These are phyloP conservation scores for Macroramphosus scolopax DNA, from an alignment of 2,797 vertebrate genomes.

Conservation along the genomic window DNA sequence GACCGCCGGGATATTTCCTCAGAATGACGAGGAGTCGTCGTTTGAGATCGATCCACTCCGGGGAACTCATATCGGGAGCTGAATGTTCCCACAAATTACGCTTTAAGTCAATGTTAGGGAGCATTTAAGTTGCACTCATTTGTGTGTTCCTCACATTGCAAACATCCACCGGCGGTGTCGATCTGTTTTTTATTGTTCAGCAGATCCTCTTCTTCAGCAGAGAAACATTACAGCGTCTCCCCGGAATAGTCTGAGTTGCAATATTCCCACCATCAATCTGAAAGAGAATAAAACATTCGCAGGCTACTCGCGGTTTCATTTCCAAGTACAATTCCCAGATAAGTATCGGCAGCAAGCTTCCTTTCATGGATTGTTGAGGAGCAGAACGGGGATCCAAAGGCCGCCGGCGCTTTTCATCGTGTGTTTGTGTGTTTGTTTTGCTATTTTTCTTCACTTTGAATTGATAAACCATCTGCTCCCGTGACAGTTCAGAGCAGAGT, in stretches of 20 bases:
- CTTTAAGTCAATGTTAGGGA: background rate
- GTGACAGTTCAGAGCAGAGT: conserved; percentile 55
- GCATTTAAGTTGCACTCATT: conserved; percentile 11
- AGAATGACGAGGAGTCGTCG: conserved; percentile 13
- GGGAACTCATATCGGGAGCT: background rate
- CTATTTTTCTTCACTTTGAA: conserved; percentile 32
- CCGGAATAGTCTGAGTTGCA: conserved; percentile 9
- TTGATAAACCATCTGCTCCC: conserved; percentile 67
- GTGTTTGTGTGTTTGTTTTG: conserved; percentile 31
- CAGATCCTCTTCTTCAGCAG: conserved; percentile 10
- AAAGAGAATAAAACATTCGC: conserved; percentile 66
- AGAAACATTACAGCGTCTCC: conserved; percentile 21
- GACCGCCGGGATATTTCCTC: background rate
- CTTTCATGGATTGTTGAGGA: conserved; percentile 44
- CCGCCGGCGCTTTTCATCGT: conserved; percentile 42
- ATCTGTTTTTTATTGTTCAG: conserved; percentile 34
- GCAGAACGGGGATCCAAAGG: conserved; percentile 39
- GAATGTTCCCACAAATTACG: background rate
- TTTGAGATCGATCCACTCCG: conserved; percentile 4
- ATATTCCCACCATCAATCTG: conserved; percentile 26
- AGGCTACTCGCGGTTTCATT: conserved; percentile 8
- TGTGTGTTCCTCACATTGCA: conserved; percentile 5
- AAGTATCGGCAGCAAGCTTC: conserved; percentile 19
- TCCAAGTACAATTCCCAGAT: conserved; percentile 28
- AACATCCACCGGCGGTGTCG: conserved; percentile 16